Base-by-base conservation (phyloP, 1,140 invertebrate species). In the Apis laboriosa region DNA sequence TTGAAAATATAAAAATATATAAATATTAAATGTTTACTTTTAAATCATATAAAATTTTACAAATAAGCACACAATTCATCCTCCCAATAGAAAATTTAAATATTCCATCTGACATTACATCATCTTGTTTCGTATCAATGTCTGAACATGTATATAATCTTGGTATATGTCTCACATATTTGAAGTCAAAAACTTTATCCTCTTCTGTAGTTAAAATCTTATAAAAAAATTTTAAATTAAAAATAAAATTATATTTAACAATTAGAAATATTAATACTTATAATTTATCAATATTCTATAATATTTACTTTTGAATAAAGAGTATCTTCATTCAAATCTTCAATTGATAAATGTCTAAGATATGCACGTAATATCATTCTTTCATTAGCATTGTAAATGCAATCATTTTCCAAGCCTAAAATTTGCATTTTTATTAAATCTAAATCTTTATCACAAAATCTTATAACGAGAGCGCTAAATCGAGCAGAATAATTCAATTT, bases 331-430 rank as follows among this genome's bases (percentile, higher is more conserved):
- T 96, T 96, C 7, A 97, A 90, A 92, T 98, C 97, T 87, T 97
- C 96, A 19, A 97, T 93, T 24, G 95, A 94, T 21, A 97, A 90
- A 24, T 95, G 95, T 68, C 95, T 95, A 1, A 97, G 93, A 90
- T 96, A 96, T 61, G 95, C 95, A 81, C 96, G 95, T 80, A 98
- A 95, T 51, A 97, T 96, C 93, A 97, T 97, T 86, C 96, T 94
- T 86, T 97, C 97, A 90, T 97, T 96, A n/a, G 96, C 96, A 92
- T 97, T 96, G 90, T 97, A 97, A 76, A 97, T 95, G 90, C 96
- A 96, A 94, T 97, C 95, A 86, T 96, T 96, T 92, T 97, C 97
- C n/a, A 97, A 89, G 2, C 96, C 96, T 77, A 92, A 87, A 60
- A 96, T 91, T 72, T 96, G 95, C 19, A 97, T 94, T 86, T 96